Conservation (phyloP, 2,888 invertebrate species). For the Macaria liturata region DNA sequence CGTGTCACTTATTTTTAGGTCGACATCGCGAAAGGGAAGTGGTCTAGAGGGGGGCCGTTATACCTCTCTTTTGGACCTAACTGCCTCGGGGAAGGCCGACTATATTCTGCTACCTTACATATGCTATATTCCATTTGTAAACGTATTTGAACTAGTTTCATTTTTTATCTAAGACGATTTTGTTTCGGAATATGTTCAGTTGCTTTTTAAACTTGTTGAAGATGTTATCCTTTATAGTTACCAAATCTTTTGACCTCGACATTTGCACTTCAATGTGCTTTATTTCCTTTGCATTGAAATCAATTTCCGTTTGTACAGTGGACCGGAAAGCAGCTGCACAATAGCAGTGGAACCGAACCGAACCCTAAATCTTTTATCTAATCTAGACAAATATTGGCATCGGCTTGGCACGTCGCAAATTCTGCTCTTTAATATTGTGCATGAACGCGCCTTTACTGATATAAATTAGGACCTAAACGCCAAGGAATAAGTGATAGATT, state of each 20-base stretch:
- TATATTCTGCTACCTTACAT: conserved; percentile 26
- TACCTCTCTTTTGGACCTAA: conserved; percentile 43
- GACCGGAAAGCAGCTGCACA: conserved; percentile 47
- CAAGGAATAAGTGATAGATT: conserved; percentile 39
- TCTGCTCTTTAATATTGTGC: conserved; percentile 40
- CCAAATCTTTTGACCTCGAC: background rate
- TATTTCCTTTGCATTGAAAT: conserved; percentile 22
- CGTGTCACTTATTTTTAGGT: conserved; percentile 64
- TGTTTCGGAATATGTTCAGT: background rate
- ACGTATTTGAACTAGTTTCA: conserved; percentile 20
- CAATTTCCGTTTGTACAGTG: conserved; percentile 36
- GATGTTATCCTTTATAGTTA: no score
- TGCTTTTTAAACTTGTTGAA: background rate
- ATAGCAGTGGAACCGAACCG: conserved; percentile 43
- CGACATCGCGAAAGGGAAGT: conserved; percentile 54
- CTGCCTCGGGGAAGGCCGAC: conserved; percentile 36
- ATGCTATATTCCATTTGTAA: conserved; percentile 16
- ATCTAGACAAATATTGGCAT: conserved; percentile 69
- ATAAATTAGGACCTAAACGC: conserved; percentile 39
- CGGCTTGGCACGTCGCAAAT: conserved; percentile 58
- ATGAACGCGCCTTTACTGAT: conserved; percentile 23
- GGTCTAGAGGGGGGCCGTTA: conserved; percentile 49
- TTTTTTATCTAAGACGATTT: conserved; percentile 1
- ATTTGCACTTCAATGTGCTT: conserved; percentile 13
- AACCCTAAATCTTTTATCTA: conserved; percentile 59